Base-by-base conservation (phyloP, 1,140 invertebrate species). In the Tetragnatha versicolor region DNA sequence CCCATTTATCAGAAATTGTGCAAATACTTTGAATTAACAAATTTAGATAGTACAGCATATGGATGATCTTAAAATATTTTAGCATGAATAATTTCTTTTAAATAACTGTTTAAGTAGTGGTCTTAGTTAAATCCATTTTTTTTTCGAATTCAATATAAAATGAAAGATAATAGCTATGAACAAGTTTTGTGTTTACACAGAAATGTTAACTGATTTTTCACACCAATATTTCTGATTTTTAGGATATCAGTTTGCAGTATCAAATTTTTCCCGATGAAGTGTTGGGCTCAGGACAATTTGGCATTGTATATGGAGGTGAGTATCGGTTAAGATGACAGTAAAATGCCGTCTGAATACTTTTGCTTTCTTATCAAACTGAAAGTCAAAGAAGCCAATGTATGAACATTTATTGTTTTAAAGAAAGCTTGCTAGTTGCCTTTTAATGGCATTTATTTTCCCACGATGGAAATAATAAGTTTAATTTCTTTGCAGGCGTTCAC, bases 251-350 rank as follows among this genome's bases (percentile, higher is more conserved):
- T 79, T 92, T 93, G 82, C 85, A 95, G 3, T 98, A 97, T 89
- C 95, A 98, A 86, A 98, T 99, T 81, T 97, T 94, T 86, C 93
- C 96, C 1, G 96, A 99, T 84, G 97, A 99, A 87, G 94, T 99
- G 53, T 89, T 99, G 5, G 97, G 97, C 12, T 98, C 96, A 12
- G 97, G 97, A 0, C 97, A 99, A 87, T 99, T 99, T 88, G 97
- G 97, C 35, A 96, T 96, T 82, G 97, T 98, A 35, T 98, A 98
- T 86, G 96, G 94, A 81, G 97, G 96, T 85, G 49, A 51, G 22
- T 20, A 12, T n/a, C 2, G 4, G 49, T 53, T 7, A 14, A 61
- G 58, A n/a, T n/a, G n/a, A n/a, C n/a, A n/a, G n/a, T n/a, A n/a
- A n/a, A n/a, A n/a, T n/a, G n/a, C n/a, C n/a, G n/a, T n/a, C n/a